Evolutionary conservation across 2,113 vertebrate genomes (phyloP), one percentile per base, ranked within the genome.

Genomic region (Vidua macroura): DNA sequence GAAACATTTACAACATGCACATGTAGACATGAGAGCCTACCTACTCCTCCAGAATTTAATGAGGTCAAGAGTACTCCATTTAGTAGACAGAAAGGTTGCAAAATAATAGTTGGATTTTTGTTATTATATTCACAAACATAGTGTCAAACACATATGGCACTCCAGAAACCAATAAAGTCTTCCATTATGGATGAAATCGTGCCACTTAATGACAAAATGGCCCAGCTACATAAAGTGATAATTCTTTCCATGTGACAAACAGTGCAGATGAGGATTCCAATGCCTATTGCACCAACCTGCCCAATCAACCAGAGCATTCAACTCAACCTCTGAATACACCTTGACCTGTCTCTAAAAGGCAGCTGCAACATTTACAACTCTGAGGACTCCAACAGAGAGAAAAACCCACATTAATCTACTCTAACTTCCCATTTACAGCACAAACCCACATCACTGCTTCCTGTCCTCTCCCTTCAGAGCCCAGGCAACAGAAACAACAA

Each of bases 161-260:
- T 59, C 46, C 41, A 51, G 49, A 84, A 84, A 58, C 13, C 39
- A 74, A 11, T 0, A 46, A 5, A 67, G 5, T 25, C 15, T 48
- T 49, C 35, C 24, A 21, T 13, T 15, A 48, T 0, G 1, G 27
- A 19, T 6, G 58, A 69, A 41, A 59, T 43, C 62, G 11, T 66
- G 30, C 19, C 35, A 11, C 13, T 37, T 15, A 35, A 13, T 8
- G 41, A 35, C 0, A 35, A 43, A 69, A 31, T 1, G 0, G 35
- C 28, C 28, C 1, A 1, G 27, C 9, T 23, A 16, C 0, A 0
- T 11, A 3, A 53, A 58, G 51, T 1, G 9, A 62, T 49, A 68
- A 62, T 28, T 21, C 13, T 24, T 53, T 24, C 21, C 3, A 1
- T 0, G 5, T 11, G 43, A 41, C 3, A 5, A 60, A 62, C 0